A percentile compares a stretch with the other conserved stretches of the same genome.
Evolutionary conservation across 1,140 invertebrate species (phyloP).

Genomic region (Drosophila willistoni): DNA sequence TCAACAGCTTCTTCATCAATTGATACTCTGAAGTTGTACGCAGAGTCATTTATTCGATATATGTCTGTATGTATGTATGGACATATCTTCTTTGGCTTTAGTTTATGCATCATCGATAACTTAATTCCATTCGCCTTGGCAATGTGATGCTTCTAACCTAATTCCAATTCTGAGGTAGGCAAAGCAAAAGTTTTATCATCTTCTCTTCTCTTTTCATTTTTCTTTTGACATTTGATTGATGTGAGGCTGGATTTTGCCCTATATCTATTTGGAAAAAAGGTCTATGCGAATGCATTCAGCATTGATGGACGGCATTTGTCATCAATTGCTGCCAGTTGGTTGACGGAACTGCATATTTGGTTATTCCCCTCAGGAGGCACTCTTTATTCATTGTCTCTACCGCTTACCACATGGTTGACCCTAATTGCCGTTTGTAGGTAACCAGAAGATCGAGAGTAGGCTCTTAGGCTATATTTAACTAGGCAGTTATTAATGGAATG

Average conservation of each 20-base stretch:
- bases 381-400: neutral
- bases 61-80: neutral
- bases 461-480: constrained; percentile 3
- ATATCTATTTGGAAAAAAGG: constrained; percentile 30
- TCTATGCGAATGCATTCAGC: constrained; percentile 22
- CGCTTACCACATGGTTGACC: neutral
- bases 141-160: constrained; percentile 69
- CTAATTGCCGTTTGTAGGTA: neutral
- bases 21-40: constrained; percentile 15
- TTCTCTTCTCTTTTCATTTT: constrained; percentile 23
- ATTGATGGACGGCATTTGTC: constrained; percentile 45
- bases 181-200: constrained; percentile 32
- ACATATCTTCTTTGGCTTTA: constrained; percentile 56
- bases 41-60: neutral
- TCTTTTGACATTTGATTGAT: constrained; percentile 16
- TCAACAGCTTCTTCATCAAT: constrained; percentile 40
- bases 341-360: constrained; percentile 41
- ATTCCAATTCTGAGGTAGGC: constrained; percentile 50
- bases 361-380: constrained; percentile 10
- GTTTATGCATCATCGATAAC: constrained; percentile 52
- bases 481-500: neutral
- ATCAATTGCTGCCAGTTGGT: constrained; percentile 37
- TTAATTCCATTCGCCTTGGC: constrained; percentile 60
- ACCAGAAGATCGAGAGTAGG: neutral
- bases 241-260: constrained; percentile 13